phyloP scores from a whole-genome alignment of 1,140 invertebrate genomes.

The Macrotrachela quadricornifera region DNA sequence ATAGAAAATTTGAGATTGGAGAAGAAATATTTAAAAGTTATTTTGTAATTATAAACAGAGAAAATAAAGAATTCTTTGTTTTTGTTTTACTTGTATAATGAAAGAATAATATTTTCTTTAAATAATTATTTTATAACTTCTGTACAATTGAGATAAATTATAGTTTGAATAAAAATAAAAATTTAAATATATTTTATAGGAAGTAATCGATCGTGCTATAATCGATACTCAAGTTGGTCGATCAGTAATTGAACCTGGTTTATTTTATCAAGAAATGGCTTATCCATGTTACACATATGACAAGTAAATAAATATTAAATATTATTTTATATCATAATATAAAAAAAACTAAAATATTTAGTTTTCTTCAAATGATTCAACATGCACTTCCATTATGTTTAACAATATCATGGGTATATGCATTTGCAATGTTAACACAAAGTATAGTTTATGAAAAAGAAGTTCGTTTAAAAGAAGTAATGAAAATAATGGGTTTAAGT shows the following conservation, averaged over 20 bases:
- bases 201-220: constrained; percentile 35
- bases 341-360: background rate
- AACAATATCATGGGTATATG: constrained; percentile 41
- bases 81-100: too few relatives aligned
- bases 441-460: constrained; percentile 47
- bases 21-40: too few relatives aligned
- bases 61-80: too few relatives aligned
- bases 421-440: constrained; percentile 52
- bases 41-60: too few relatives aligned
- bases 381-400: constrained; percentile 46
- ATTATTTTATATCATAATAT: background rate
- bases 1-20: too few relatives aligned
- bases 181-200: constrained; percentile 30
- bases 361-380: background rate
- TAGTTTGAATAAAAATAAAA: too few relatives aligned
- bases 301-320: constrained; percentile 23
- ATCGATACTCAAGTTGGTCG: constrained; percentile 32
- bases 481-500: constrained; percentile 41
- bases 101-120: too few relatives aligned
- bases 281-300: constrained; percentile 50
- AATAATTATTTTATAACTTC: too few relatives aligned
- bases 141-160: too few relatives aligned
- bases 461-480: constrained; percentile 25
- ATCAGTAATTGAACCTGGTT: constrained; percentile 19
- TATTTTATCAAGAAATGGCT: constrained; percentile 40